Base-by-base conservation (phyloP, 2,888 invertebrate genomes). In the Drosophila mercatorum region DNA sequence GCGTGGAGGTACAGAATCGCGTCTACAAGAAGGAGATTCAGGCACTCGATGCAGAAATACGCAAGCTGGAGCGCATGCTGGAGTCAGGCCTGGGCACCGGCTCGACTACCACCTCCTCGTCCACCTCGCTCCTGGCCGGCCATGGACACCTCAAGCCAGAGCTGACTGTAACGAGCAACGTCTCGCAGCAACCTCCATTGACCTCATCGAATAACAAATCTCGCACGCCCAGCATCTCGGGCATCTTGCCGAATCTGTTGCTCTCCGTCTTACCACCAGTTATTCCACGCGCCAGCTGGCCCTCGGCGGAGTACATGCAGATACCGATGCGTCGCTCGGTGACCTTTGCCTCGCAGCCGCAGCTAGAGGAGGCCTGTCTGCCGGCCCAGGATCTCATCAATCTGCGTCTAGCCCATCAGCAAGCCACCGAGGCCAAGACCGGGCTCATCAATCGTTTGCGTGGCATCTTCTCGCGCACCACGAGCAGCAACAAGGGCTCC, bases 1-100 rank as follows among this genome's bases (percentile, higher is more conserved):
- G 98, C 67, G 96, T 97, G 53, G 97, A 98, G 92, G 97, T 98
- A 60, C 98, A 98, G 93, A 98, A 98, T 93, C 95, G 96, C 80
- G 98, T 97, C 6, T 98, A 97, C 91, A 95, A 96, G 90, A 94
- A 96, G 78, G 97, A 98, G 92, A 95, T 98, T 77, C 95, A 95
- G 10, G 95, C 95, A 17, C 92, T 97, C 55, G 97, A 97, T 91
- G 94, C 95, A 56, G 97, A 97, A 92, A 96, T 97, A 57, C 94
- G 95, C 10, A 94, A 96, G 66, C 92, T 97, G 80, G 97, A 97
- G 91, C 95, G 95, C 62, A 91, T 97, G 75, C 93, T 95, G 8
- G 95, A 96, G 71, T 94, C 95, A 55, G 95, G 95, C 0, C 41
- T 83, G 22, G 79, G 38, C 26, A 94, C 95, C 0, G 94, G 94